Evolutionary conservation across 2,113 vertebrate genomes (phyloP).

Genomic region (Gavia stellata): DNA sequence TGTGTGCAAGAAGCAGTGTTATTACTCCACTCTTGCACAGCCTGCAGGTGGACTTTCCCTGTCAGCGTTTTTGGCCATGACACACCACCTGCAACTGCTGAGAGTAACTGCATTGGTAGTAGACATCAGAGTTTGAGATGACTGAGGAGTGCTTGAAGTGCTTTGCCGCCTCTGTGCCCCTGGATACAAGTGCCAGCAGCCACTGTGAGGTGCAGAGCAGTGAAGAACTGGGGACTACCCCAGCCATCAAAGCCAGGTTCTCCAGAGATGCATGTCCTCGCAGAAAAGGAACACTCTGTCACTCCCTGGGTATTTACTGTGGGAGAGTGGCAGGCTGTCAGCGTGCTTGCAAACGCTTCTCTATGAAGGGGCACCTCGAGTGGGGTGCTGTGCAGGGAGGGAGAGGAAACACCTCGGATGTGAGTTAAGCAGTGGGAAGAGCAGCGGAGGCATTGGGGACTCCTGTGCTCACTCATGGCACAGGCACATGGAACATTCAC

Average conservation of each 20-base stretch:
- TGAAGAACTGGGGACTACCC: too few relatives aligned
- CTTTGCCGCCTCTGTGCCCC: background rate
- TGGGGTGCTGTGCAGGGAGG: background rate
- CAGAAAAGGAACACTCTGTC: background rate
- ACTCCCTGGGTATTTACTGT: background rate
- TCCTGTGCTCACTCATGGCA: rapidly evolving
- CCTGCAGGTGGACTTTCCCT: background rate
- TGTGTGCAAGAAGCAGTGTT: background rate
- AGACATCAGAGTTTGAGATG: too few relatives aligned
- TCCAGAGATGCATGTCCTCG: background rate
- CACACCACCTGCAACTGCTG: background rate
- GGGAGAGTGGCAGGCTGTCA: background rate
- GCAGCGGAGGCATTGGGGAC: background rate
- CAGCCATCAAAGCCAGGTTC: background rate
- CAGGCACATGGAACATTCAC: rapidly evolving
- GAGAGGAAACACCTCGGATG: rapidly evolving
- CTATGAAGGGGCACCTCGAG: background rate
- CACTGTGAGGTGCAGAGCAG: background rate
- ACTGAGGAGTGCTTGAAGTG: background rate
- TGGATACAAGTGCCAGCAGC: background rate
- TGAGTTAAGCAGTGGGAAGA: background rate
- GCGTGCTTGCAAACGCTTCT: background rate
- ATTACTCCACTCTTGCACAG: background rate
- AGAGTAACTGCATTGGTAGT: background rate
- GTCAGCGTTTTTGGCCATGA: background rate